phyloP scores from a whole-genome alignment of 2,888 invertebrate species.

The Laothoe populi region DNA sequence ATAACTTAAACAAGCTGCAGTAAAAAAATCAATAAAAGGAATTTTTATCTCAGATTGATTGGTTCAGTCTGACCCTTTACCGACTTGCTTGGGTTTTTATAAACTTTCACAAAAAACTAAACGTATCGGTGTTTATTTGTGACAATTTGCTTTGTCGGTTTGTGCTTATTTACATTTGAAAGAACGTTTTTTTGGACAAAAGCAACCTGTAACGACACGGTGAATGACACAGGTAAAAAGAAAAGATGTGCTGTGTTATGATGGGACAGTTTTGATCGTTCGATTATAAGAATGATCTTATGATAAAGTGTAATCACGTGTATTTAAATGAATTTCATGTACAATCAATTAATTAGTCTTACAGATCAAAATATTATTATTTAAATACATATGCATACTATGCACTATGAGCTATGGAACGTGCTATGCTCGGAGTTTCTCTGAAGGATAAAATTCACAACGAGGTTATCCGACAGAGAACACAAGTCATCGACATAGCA shows the following conservation, averaged over 20 bases:
- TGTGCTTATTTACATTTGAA: constrained; percentile 83
- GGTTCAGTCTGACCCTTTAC: constrained; percentile 79
- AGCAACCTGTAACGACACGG: constrained; percentile 80
- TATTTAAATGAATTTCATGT: background rate
- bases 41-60: constrained; percentile 83
- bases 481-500: too few species aligned
- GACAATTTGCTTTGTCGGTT: constrained; percentile 85
- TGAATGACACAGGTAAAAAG: constrained; percentile 79
- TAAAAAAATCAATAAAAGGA: constrained; percentile 76
- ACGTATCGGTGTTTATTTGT: constrained; percentile 84
- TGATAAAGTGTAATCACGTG: background rate
- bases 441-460: too few species aligned
- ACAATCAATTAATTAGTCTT: background rate
- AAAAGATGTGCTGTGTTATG: constrained; percentile 49
- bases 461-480: too few species aligned
- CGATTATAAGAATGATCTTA: background rate
- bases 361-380: too few species aligned
- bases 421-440: too few species aligned
- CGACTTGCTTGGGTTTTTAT: constrained; percentile 74
- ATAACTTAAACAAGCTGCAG: constrained; percentile 52
- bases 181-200: constrained; percentile 70
- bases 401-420: too few species aligned
- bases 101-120: constrained; percentile 75
- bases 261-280: constrained; percentile 57
- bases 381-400: background rate